phyloP scores from a whole-genome alignment of 2,888 invertebrate species.

The Ormyrus pomaceus region DNA sequence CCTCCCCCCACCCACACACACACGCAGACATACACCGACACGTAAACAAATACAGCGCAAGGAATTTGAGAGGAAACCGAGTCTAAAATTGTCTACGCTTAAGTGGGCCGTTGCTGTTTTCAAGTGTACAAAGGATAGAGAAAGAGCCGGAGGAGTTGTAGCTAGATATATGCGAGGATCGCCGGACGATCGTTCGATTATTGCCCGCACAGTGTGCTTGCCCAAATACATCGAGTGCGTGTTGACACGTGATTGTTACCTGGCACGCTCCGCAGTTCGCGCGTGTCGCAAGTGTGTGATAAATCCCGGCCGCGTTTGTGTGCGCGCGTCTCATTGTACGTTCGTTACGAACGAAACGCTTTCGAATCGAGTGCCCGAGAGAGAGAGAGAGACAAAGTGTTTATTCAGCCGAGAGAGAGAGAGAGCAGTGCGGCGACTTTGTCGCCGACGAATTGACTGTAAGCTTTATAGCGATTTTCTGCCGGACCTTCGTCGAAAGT shows the following conservation, averaged over 20 bases:
- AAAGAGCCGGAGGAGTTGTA: neutral
- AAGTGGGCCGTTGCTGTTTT: conserved; percentile 1
- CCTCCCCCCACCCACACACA: too few species aligned
- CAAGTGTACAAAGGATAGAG: neutral
- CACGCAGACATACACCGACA: too few species aligned
- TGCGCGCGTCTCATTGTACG: neutral
- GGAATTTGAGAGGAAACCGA: neutral
- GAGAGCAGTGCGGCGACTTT: neutral
- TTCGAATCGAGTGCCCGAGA: neutral
- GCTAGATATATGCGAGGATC: neutral
- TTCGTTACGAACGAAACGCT: neutral
- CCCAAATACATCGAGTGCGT: too few species aligned
- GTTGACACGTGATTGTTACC: too few species aligned
- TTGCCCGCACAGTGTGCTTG: too few species aligned
- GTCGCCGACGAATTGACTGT: too few species aligned
- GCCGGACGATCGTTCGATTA: conserved; percentile 13
- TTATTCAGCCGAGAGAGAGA: too few species aligned
- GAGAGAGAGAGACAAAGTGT: too few species aligned
- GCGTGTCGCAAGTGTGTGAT: conserved; percentile 14
- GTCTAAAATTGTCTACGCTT: conserved; percentile 39
- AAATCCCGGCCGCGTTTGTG: neutral
- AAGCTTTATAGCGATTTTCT: too few species aligned
- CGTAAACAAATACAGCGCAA: too few species aligned
- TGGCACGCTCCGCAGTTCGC: too few species aligned
- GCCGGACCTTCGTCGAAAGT: too few species aligned